A percentile compares a stretch with the other conserved stretches of the same genome.
Conservation (phyloP, 2,888 invertebrate species). For the Proisotoma minuta region DNA sequence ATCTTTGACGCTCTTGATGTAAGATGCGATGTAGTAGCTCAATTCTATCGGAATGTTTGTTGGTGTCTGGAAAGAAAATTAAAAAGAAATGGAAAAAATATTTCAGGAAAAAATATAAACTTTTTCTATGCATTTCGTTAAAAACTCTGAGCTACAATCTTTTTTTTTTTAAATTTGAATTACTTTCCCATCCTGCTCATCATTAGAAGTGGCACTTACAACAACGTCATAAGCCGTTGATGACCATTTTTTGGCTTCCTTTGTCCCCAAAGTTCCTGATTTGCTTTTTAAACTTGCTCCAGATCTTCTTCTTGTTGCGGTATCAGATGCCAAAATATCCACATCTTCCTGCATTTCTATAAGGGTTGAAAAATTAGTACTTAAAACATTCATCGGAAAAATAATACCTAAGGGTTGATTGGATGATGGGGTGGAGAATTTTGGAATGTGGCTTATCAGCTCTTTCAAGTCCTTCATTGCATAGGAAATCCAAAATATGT, state of each 20-base stretch:
- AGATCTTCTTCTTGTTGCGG: background rate
- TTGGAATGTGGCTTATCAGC: slow-evolving; percentile 34
- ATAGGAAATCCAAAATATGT: background rate
- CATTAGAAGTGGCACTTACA: background rate
- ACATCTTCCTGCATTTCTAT: slow-evolving; percentile 7
- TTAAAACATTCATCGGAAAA: background rate
- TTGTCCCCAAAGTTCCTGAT: background rate
- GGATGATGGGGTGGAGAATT: slow-evolving; percentile 40
- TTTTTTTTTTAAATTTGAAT: too few species aligned
- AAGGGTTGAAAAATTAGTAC: too few species aligned
- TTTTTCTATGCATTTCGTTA: background rate
- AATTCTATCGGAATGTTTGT: slow-evolving; percentile 35
- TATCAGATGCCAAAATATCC: too few species aligned
- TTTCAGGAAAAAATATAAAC: too few species aligned
- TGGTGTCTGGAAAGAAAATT: slow-evolving; percentile 1
- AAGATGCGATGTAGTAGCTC: slow-evolving; percentile 31
- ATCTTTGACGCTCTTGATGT: slow-evolving; percentile 28
- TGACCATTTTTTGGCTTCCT: background rate
- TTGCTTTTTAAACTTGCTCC: background rate
- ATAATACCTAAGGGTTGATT: slow-evolving; percentile 21
- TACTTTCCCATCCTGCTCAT: too few species aligned
- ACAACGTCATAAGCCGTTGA: background rate
- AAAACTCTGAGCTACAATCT: background rate
- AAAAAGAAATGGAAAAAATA: background rate
- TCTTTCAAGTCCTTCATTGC: slow-evolving; percentile 30